Evolutionary conservation across 1,140 invertebrate species (phyloP).

Genomic region (Episyrphus balteatus): DNA sequence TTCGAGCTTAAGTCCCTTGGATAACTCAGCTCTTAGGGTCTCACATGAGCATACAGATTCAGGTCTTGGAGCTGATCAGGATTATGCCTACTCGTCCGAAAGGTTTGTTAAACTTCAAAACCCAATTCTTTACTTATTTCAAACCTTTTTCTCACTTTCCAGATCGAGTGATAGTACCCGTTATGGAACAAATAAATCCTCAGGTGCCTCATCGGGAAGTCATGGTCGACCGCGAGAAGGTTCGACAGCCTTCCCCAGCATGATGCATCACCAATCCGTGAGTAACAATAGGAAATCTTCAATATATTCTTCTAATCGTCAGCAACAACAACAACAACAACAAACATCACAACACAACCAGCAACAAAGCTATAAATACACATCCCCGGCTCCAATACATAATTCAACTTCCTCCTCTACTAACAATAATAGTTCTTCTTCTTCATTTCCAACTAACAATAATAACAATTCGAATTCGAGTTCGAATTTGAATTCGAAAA

Average conservation of each 20-base stretch:
- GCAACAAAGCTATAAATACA: slow-evolving; percentile 7
- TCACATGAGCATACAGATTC: slow-evolving; percentile 58
- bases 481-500: too few species aligned
- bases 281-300: slow-evolving; percentile 34
- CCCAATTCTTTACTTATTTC: too few species aligned
- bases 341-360: slow-evolving; percentile 8
- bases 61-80: slow-evolving; percentile 54
- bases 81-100: slow-evolving; percentile 51
- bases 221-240: slow-evolving; percentile 21
- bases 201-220: slow-evolving; percentile 33
- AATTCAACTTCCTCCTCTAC: slow-evolving; percentile 1
- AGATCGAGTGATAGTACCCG: slow-evolving; percentile 36
- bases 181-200: slow-evolving; percentile 36
- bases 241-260: slow-evolving; percentile 23
- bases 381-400: slow-evolving; percentile 4
- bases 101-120: slow-evolving; percentile 30
- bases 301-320: slow-evolving; percentile 22
- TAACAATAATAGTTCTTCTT: not conserved
- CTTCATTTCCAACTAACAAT: too few species aligned
- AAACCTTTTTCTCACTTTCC: not conserved
- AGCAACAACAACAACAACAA: slow-evolving; percentile 20
- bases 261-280: slow-evolving; percentile 35
- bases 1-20: slow-evolving; percentile 32
- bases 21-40: slow-evolving; percentile 42
- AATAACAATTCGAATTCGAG: too few species aligned